Base-by-base conservation (phyloP, 2,888 invertebrate genomes). In the Anoplius nigerrimus region DNA sequence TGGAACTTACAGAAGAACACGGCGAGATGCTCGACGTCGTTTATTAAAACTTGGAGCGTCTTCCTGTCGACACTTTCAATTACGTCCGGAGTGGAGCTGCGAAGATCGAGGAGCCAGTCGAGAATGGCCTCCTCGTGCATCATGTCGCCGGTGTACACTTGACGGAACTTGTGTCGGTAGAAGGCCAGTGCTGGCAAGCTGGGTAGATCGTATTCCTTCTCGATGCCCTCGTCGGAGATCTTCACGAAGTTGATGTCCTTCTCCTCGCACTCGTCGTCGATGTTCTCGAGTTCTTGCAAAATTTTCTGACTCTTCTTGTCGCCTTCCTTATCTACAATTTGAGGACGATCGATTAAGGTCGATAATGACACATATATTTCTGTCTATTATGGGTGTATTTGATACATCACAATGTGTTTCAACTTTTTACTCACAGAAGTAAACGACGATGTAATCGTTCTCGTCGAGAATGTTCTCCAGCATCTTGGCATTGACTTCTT, bases 241-340 rank as follows among this genome's bases (percentile, higher is more conserved):
- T 97, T 97, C 0, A 97, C 94, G 86, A 97, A 97, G 87, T 96
- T 95, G 76, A 97, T 96, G 80, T 96, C 94, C 87, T 96, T 94
- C 84, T 96, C 95, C 90, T 97, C 97, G 85, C 97, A 96, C 85
- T 97, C 96, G 81, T 97, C 97, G 84, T 97, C 97, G 80, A 97
- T 97, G 84, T 97, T 97, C 88, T 97, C 97, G 70, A 97, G 87
- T 87, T 97, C 97, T 83, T 94, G 94, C 0, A 97, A 90, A 69
- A 97, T 97, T 87, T 96, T 96, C 79, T 95, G 95, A 22, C 96
- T 94, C 86, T 95, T 95, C 84, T 96, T 96, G 84, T 97, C 97
- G 6, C 95, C 95, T 90, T 96, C 97, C 84, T 95, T 94, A 89
- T 97, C 97, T 97, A 85, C 18, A 64, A 34, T 5, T 2, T 6